Evolutionary conservation across 2,888 invertebrate species (phyloP), one percentile per base, ranked within the genome.

Genomic region (Parapristionchus giblindavisi): DNA sequence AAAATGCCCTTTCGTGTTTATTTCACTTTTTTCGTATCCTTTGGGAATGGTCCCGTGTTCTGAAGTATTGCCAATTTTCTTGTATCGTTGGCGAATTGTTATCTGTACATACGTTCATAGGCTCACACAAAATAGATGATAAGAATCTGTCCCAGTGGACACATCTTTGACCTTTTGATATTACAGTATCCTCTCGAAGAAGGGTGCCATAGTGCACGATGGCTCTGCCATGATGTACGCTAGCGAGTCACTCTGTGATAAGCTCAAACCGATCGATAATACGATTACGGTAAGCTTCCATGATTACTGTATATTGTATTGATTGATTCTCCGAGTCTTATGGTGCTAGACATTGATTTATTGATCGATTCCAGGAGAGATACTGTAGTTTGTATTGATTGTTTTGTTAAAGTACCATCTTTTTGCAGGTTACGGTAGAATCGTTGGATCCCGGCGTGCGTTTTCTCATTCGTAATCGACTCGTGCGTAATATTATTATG

Each of bases 211-310:
- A 6, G 70, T 17, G n/a, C 29, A 52, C 54, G 70, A 71, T 11
- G 70, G 70, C 38, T 36, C 70, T 3, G 70, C 70, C 38, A 54
- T 71, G 56, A 71, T 71, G 70, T 71, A 56, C 27, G 70, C 70
- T 0, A 71, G 56, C 32, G 70, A 71, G 36, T 4, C 24, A 27
- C 70, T 71, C 29, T 54, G 27, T 14, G 40, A 27, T 2, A 32
- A 36, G 56, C 40, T 71, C 56, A 71, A 71, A 24, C 24, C 6
- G 11, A 6, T 17, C 5, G 27, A 40, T 3, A 24, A 71, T 32
- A 54, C 36, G 21, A 38, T 71, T 6, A 71, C 24, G 54, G 70
- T 71, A 29, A 52, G 65, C 2, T 8, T 17, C 3, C 14, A 38
- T 36, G 40, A n/a, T 8, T 27, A 24, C 24, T 11, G 40, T 21